Base-by-base conservation (phyloP, 2,797 vertebrate genomes). In the Hippopotamyrus pictus region DNA sequence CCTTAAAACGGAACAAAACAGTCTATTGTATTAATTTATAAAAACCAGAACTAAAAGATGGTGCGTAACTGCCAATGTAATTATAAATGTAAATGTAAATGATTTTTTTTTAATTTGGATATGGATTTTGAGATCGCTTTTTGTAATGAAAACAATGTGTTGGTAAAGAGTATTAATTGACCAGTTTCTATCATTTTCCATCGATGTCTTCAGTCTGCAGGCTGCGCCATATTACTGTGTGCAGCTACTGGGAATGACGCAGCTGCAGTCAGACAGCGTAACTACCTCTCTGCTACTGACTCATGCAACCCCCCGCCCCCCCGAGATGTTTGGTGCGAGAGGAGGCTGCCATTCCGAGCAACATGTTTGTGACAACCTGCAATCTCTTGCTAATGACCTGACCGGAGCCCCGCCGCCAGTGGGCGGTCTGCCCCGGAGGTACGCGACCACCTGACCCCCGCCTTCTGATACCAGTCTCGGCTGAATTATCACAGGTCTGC, bases 11-110 rank as follows among this genome's bases (percentile, higher is more conserved):
- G 50, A 51, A 88, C 19, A 76, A 11, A 86, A 73, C 25, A 51
- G 7, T 44, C 48, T 11, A 50, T 79, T 86, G 62, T 57, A 73
- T 44, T 87, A 12, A 53, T 89, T 73, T 86, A 87, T 33, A 87
- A 87, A 87, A 65, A n/a, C 19, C 48, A 76, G 37, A 88, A 76
- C 8, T 76, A 53, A 87, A 53, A 41, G 29, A 14, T 44, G 19
- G 17, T 53, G 33, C 9, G 6, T 46, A 19, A 46, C 54, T 62
- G 82, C 12, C 25, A 86, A 33, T 54, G 50, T 53, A 86, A 29
- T 54, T 73, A 37, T 79, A 79, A 79, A 79, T 79, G 33, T 76
- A 48, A 84, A 22, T 57, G n/a, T 22, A 8, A 59, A 53, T 87
- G 22, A 5, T 19, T 84, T 51, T 25, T 84, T 46, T n/a, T 0